Evolutionary conservation across 92 coral and sea anemone species (phyloP), one percentile per base, ranked within the genome.

Genomic region (Porites cylindrica): DNA sequence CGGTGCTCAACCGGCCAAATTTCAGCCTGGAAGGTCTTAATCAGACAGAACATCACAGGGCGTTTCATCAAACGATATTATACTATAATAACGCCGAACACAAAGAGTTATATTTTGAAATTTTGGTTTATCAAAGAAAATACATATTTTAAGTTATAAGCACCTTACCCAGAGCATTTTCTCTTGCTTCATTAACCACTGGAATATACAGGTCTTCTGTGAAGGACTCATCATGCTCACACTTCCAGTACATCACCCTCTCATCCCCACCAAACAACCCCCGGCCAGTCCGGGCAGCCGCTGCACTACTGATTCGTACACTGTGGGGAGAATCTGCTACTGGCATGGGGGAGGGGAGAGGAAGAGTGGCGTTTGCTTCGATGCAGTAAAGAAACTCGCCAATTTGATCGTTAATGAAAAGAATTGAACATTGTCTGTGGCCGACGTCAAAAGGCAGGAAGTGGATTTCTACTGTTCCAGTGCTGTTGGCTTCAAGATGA

Each of bases 371-470:
- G 70, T 91, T 96, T 79, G 98, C 96, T 79, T 97, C 99, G 67
- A 97, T 93, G 26, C 96, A 92, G 93, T 95, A 97, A 73, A 97
- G 95, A 72, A 97, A 97, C 88, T 97, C 99, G 59, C 99, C 99
- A 20, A 97, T 94, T 66, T 90, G 88, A 81, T 97, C 98, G 89
- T 95, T 97, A 50, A 97, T 97, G 70, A 97, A 94, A 80, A 97
- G 95, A 61, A 97, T 89, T 2, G 99, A 97, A 86, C 99, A 97
- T 80, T 97, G 99, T 53, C 99, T 93, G 89, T 90, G 93, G 20
- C 98, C 99, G 29, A 91, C 70, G 78, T 89, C 90, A 85, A 97
- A 97, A 58, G 99, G 99, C 7, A 97, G 91, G 83, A 97, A 97
- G 78, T 93, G 98, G 62, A 97, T 91, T 81, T 92, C 96, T 54